Conservation (phyloP, 1,140 invertebrate genomes). For the Andricus grossulariae region DNA sequence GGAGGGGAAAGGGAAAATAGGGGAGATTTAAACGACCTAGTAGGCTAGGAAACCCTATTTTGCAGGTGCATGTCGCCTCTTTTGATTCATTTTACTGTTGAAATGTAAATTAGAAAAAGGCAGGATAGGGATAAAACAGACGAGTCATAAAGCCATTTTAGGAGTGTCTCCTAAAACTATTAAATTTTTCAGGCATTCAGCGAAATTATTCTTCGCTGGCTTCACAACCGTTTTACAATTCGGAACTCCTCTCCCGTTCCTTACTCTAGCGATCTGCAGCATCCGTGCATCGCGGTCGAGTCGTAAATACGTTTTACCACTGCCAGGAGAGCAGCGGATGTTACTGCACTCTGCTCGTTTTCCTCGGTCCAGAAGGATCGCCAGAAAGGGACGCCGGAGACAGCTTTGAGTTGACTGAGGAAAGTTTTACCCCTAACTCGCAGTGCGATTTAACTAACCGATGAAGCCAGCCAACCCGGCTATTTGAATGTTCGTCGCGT, state of each 20-base stretch:
- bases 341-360: slow-evolving; percentile 34
- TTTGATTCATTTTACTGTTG: too few relatives aligned
- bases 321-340: slow-evolving; percentile 43
- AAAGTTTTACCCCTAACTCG: slow-evolving; percentile 49
- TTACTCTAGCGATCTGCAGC: slow-evolving; percentile 27
- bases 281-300: slow-evolving; percentile 38
- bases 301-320: slow-evolving; percentile 57
- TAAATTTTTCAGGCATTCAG: slow-evolving; percentile 17
- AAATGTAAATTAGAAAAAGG: too few relatives aligned
- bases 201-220: slow-evolving; percentile 14
- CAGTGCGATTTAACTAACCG: slow-evolving; percentile 53
- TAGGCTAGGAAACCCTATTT: too few relatives aligned
- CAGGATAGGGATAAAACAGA: background rate
- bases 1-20: too few relatives aligned
- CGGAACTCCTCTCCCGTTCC: slow-evolving; percentile 6
- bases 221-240: slow-evolving; percentile 8
- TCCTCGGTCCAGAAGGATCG: slow-evolving; percentile 36
- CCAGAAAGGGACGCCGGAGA: slow-evolving; percentile 60
- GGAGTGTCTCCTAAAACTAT: slow-evolving; percentile 16
- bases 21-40: too few relatives aligned
- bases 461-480: slow-evolving; percentile 13
- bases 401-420: slow-evolving; percentile 58
- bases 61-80: too few relatives aligned
- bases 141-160: slow-evolving; percentile 15
- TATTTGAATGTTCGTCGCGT: slow-evolving; percentile 51